phyloP scores from a whole-genome alignment of 2,797 vertebrate genomes.

The Buphagus erythrorhynchus region DNA sequence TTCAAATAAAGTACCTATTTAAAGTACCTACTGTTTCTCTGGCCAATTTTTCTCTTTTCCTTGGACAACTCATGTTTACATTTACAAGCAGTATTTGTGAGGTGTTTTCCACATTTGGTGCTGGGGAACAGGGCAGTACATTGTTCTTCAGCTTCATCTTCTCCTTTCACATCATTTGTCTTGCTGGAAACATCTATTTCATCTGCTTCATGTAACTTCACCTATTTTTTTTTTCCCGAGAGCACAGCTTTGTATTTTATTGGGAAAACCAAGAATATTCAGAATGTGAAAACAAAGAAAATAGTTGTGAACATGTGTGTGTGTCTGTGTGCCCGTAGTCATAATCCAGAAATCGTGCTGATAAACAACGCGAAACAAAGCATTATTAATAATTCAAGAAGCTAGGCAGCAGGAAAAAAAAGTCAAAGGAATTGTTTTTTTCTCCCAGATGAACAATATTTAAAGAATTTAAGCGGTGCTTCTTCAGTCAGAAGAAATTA shows the following conservation, averaged over 20 bases:
- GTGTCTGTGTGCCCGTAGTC: background rate
- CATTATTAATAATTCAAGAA: conserved; percentile 45
- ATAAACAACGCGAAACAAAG: conserved; percentile 55
- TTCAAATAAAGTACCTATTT: background rate
- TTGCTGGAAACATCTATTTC: background rate
- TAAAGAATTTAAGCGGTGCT: conserved; percentile 25
- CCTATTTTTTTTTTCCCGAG: background rate
- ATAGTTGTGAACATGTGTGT: background rate
- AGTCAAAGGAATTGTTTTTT: background rate
- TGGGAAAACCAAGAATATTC: background rate
- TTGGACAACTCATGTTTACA: background rate
- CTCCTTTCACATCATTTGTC: background rate
- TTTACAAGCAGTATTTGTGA: background rate
- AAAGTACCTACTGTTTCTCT: background rate
- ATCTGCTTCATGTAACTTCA: background rate
- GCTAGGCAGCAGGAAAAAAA: background rate
- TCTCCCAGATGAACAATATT: background rate
- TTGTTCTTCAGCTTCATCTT: background rate
- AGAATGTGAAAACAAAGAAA: conserved; percentile 22
- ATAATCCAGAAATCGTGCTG: conserved; percentile 16
- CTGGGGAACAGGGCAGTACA: background rate
- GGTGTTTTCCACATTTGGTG: background rate
- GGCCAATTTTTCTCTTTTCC: background rate
- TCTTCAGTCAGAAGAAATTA: conserved; percentile 19
- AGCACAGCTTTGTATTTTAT: background rate